A percentile compares a stretch with the other conserved stretches of the same genome.
phyloP scores from a whole-genome alignment of 2,797 vertebrate genomes.

The Cossypha caffra region DNA sequence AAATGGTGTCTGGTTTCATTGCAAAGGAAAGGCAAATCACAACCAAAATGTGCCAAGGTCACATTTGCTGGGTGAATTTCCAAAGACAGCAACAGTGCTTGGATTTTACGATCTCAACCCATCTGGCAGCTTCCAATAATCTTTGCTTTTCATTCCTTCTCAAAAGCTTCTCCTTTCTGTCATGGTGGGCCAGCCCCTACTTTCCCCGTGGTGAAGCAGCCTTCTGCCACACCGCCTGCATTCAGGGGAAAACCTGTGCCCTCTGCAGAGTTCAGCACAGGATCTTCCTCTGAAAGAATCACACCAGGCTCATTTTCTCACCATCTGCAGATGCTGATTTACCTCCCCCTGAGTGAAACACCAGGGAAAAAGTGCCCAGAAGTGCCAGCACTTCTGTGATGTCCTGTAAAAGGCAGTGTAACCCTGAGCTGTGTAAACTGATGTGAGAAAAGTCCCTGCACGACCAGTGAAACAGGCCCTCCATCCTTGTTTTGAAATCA shows the following conservation, averaged over 20 bases:
- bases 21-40: neutral
- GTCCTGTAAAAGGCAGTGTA: neutral
- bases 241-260: neutral
- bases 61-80: neutral
- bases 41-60: neutral
- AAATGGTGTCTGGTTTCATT: neutral
- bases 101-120: neutral
- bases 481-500: neutral
- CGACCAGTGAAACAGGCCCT: rapidly evolving
- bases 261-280: neutral
- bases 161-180: neutral
- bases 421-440: neutral
- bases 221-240: neutral
- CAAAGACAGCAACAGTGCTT: neutral
- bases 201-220: neutral
- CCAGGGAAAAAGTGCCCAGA: neutral
- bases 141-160: neutral
- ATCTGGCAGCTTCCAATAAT: neutral
- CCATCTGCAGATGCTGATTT: neutral
- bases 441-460: neutral
- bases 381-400: neutral
- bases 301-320: neutral
- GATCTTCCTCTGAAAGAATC: neutral
- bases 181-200: neutral
- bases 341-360: rapidly evolving